phyloP scores from a whole-genome alignment of 2,888 invertebrate species.

The Crepidodera aurea region DNA sequence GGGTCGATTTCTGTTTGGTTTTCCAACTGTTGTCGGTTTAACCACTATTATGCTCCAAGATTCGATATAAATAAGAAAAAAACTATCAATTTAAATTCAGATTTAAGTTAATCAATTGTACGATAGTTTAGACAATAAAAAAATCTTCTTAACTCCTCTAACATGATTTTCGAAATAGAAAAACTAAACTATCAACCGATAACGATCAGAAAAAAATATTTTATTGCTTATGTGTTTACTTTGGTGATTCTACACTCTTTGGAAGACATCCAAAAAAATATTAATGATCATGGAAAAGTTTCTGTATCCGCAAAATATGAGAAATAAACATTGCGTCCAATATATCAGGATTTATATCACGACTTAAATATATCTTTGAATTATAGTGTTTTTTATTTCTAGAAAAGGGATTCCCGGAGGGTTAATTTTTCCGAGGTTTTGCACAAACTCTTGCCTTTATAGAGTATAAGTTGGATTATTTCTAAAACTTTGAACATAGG shows the following conservation, averaged over 20 bases:
- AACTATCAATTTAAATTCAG: too few species aligned
- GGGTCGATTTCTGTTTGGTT: conserved; percentile 11
- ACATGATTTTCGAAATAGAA: too few species aligned
- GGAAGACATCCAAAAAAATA: conserved; percentile 22
- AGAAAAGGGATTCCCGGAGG: too few species aligned
- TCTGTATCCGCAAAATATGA: conserved; percentile 17
- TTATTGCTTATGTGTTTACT: conserved; percentile 24
- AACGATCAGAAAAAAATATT: conserved; percentile 11
- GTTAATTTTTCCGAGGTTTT: too few species aligned
- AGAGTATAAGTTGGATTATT: too few species aligned
- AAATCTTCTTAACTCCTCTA: too few species aligned
- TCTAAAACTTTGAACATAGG: too few species aligned
- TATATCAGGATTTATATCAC: conserved; percentile 5
- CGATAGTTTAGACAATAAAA: too few species aligned
- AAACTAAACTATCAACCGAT: conserved; percentile 15
- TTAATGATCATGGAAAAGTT: conserved; percentile 21
- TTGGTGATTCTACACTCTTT: neutral
- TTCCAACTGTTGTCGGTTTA: conserved; percentile 23
- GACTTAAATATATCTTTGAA: too few species aligned
- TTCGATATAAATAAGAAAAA: conserved; percentile 18
- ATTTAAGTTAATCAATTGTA: too few species aligned
- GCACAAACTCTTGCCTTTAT: too few species aligned
- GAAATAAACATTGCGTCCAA: conserved; percentile 3
- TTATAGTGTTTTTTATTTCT: neutral
- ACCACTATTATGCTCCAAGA: conserved; percentile 15